Evolutionary conservation across 2,113 vertebrate species (phyloP).

Genomic region (Taxidea taxus): DNA sequence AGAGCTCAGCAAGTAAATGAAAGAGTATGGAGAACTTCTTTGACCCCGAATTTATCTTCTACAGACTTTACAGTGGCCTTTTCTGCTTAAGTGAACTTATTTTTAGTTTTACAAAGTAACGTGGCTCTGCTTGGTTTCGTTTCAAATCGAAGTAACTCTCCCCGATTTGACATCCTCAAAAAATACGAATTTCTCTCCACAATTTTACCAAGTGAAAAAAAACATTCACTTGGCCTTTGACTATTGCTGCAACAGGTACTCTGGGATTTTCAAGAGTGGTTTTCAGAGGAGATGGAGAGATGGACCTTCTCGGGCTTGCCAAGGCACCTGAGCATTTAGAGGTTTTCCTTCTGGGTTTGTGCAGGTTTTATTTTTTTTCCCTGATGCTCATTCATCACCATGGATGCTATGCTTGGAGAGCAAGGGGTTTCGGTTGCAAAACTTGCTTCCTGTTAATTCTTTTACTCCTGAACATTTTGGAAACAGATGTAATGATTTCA

Average conservation of each 20-base stretch:
- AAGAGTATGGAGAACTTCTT: neutral
- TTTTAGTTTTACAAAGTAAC: neutral
- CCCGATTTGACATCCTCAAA: neutral
- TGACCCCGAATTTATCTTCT: neutral
- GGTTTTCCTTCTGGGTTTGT: neutral
- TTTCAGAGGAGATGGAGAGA: neutral
- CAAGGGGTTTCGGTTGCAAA: neutral
- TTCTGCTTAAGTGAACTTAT: neutral
- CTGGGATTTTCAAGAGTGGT: neutral
- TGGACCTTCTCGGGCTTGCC: neutral
- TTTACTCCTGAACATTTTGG: slow-evolving; percentile 53
- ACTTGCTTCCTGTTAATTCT: slow-evolving; percentile 64
- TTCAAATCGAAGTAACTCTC: neutral
- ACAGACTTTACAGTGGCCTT: neutral
- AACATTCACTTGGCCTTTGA: neutral
- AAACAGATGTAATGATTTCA: slow-evolving; percentile 63
- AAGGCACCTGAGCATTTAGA: neutral
- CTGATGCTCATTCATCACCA: neutral
- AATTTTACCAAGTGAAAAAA: neutral
- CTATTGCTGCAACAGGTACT: neutral
- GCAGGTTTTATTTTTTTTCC: neutral
- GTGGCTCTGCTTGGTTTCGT: neutral
- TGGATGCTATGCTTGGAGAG: slow-evolving; percentile 2
- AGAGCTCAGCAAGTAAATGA: neutral
- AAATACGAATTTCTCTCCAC: neutral